Evolutionary conservation across 1,140 invertebrate genomes (phyloP).

Genomic region (Nymphalis io): DNA sequence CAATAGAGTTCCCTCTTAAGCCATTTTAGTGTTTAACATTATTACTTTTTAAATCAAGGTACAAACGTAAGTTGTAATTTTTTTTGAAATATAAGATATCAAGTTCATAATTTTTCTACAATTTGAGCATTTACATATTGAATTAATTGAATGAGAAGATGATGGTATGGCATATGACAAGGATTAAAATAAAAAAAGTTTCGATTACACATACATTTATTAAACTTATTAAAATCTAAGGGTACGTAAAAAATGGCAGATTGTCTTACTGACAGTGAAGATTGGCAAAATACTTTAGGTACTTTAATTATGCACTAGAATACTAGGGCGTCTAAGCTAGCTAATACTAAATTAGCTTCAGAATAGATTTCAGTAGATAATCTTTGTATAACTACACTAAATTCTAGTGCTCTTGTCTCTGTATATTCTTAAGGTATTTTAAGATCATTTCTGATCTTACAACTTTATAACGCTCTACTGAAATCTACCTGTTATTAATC

Average conservation of each 20-base stretch:
- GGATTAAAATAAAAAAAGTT: conserved; percentile 49
- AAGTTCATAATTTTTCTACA: no score
- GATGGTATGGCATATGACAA: no score
- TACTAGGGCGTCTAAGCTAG: conserved; percentile 60
- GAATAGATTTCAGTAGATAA: conserved; percentile 55
- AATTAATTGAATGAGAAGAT: no score
- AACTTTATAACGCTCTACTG: conserved; percentile 36
- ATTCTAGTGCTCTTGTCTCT: neutral
- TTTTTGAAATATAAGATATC: no score
- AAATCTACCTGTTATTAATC: conserved; percentile 47
- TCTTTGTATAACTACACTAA: conserved; percentile 32
- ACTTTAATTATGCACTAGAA: conserved; percentile 65
- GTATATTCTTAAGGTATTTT: no score
- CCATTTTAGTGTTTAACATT: no score
- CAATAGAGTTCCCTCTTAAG: no score
- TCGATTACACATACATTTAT: conserved; percentile 72
- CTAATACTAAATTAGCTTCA: conserved; percentile 48
- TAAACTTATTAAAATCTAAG: conserved; percentile 78
- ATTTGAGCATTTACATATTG: no score
- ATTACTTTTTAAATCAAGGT: no score
- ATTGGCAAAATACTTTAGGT: conserved; percentile 76
- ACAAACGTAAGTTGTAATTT: no score
- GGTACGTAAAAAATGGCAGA: conserved; percentile 79
- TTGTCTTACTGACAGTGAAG: conserved; percentile 73
- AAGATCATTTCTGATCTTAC: neutral